Conservation (phyloP, 2,797 vertebrate genomes). For the Myotis findleyi region DNA sequence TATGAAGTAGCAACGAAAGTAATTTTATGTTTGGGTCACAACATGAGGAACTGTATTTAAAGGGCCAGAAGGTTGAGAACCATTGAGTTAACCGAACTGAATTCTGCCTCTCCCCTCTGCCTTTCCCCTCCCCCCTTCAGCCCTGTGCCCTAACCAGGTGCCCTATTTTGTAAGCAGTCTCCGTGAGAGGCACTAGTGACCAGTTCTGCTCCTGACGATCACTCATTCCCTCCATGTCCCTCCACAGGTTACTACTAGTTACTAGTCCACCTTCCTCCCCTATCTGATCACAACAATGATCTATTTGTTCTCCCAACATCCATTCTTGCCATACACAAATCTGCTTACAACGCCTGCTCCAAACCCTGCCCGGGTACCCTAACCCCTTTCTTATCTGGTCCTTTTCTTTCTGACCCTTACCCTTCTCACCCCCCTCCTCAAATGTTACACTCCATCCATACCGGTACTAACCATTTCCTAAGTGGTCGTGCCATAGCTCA, state of each 20-base stretch:
- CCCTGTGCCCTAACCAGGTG: neutral
- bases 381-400: neutral
- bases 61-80: too few species aligned
- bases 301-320: neutral
- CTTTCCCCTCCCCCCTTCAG: neutral
- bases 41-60: too few species aligned
- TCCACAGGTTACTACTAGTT: neutral
- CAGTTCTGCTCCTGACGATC: neutral
- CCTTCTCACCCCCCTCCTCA: neutral
- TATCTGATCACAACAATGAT: neutral
- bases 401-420: neutral
- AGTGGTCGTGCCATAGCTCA: neutral
- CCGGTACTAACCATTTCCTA: neutral
- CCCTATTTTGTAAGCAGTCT: neutral
- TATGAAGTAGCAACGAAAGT: too few species aligned
- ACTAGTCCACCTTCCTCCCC: neutral
- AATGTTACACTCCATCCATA: neutral
- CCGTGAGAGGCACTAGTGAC: neutral
- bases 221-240: neutral
- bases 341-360: neutral
- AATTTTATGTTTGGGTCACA: too few species aligned
- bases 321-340: neutral
- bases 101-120: neutral
- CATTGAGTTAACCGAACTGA: neutral
- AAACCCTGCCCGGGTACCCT: neutral